These are phyloP conservation scores for Zosterops lateralis DNA, from an alignment of 2,113 vertebrate species.

Conservation along the genomic window DNA sequence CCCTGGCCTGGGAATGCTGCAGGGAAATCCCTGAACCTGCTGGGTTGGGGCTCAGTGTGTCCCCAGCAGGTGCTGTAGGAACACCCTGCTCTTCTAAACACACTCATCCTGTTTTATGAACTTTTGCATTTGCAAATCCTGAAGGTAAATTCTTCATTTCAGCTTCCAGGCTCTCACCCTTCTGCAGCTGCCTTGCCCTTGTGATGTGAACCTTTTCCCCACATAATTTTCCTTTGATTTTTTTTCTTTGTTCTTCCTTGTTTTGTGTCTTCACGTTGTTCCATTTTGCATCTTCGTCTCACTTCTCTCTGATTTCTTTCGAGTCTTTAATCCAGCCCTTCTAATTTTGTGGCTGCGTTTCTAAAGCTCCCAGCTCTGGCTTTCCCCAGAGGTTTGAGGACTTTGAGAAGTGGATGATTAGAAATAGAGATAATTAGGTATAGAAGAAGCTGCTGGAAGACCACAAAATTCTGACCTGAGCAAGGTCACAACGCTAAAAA, in stretches of 20 bases:
- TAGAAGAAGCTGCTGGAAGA: background rate
- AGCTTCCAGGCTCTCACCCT: background rate
- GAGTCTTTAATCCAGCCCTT: background rate
- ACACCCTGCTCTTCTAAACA: rapidly evolving
- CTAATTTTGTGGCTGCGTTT: background rate
- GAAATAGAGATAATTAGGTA: background rate
- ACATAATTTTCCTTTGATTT: background rate
- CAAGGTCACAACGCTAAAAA: background rate
- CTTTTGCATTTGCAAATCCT: background rate
- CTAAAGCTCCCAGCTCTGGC: background rate
- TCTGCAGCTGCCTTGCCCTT: background rate
- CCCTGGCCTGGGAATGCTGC: background rate
- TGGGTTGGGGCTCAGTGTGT: background rate
- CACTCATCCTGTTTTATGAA: background rate
- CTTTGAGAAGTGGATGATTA: background rate
- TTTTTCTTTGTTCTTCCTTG: background rate
- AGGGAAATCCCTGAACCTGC: rapidly evolving
- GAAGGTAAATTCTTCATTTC: background rate
- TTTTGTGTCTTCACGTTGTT: background rate
- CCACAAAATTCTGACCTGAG: background rate
- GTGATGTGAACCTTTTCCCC: background rate
- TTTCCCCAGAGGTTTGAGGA: background rate
- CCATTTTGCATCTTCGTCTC: background rate
- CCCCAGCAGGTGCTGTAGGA: background rate
- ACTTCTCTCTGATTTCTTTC: background rate